Evolutionary conservation across 2,888 invertebrate genomes (phyloP).

Genomic region (Cylloceria caligata): DNA sequence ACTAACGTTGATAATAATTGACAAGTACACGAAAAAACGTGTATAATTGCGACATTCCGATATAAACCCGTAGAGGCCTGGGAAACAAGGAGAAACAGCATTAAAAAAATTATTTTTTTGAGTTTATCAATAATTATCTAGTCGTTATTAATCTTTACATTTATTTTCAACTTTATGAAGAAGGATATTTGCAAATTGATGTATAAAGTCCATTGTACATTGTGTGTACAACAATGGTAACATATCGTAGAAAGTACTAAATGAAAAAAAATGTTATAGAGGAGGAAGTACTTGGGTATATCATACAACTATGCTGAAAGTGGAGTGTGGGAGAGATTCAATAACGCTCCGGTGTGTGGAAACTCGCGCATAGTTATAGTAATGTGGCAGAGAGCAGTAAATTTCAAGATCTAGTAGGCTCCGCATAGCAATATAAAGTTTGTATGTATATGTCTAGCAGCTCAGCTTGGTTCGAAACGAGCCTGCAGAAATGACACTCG

Average conservation of each 20-base stretch:
- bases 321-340: constrained; percentile 57
- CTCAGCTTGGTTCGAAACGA: constrained; percentile 13
- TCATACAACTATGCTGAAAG: constrained; percentile 16
- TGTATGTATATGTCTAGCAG: constrained; percentile 10
- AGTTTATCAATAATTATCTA: too few species aligned
- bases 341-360: constrained; percentile 44
- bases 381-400: constrained; percentile 44
- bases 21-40: too few species aligned
- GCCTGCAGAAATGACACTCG: constrained; percentile 64
- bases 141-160: too few species aligned
- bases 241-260: neutral
- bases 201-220: too few species aligned
- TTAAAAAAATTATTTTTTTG: too few species aligned
- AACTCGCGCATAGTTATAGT: constrained; percentile 48
- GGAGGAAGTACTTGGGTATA: constrained; percentile 22
- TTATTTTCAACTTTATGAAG: too few species aligned
- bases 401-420: constrained; percentile 56
- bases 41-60: too few species aligned
- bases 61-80: too few species aligned
- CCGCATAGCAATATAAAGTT: constrained; percentile 1
- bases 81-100: too few species aligned
- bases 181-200: too few species aligned
- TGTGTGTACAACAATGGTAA: too few species aligned
- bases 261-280: constrained; percentile 12
- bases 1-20: too few species aligned